Evolutionary conservation across 1,140 invertebrate genomes (phyloP), one percentile per base, ranked within the genome.

Genomic region (Drosophila nasuta): DNA sequence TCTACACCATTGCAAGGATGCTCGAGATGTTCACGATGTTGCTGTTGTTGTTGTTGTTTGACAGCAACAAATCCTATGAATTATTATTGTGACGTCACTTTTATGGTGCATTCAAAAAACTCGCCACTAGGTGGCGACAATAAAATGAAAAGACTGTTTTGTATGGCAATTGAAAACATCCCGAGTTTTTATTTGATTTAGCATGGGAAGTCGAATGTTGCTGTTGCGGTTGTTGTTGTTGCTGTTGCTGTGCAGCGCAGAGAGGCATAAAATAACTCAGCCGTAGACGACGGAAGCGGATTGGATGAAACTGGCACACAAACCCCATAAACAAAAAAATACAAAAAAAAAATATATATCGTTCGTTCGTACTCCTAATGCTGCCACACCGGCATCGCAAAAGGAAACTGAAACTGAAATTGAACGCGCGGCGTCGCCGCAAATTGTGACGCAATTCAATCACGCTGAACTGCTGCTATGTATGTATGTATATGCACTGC

Each of bases 291-390:
- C 71, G 71, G 65, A 74, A 71, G 68, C 68, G 8, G 41, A 25
- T 45, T 30, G 51, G n/a, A 57, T 54, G 59, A 71, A 73, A 77
- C 75, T 77, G 75, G 75, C 75, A 77, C 75, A 77, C 56, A 77
- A 49, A 77, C 75, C 75, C 62, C 75, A 77, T 73, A 77, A 73
- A 57, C 60, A 77, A 58, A 59, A 59, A 15, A 35, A 59, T 35
- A 51, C 17, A 43, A 65, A 74, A 68, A 66, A 20, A 25, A 25
- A 4, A 25, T 25, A 25, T 25, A 25, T 10, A 38, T 38, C 35
- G 33, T 8, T 33, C 33, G 35, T 38, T 17, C 17, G 38, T 58
- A 72, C 60, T 75, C 46, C 48, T 54, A 71, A 41, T 28, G 60
- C 71, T 46, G 35, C 35, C 57, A 15, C 57, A 54, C 58, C 71